Conservation (phyloP, 2,113 vertebrate species). For the Symphodus melops region DNA sequence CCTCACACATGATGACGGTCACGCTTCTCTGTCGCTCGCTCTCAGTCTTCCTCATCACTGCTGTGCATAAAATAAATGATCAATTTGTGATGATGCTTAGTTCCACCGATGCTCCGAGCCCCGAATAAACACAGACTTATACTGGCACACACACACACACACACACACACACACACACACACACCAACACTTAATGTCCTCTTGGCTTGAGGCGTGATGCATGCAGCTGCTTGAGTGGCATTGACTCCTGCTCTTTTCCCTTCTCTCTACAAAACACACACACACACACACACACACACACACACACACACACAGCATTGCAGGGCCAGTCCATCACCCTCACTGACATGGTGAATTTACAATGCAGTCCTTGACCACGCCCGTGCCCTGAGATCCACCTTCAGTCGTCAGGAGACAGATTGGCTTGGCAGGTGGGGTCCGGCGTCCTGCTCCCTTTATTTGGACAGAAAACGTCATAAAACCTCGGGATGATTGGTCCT, state of each 20-base stretch:
- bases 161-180: conserved; percentile 3
- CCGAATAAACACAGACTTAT: conserved; percentile 8
- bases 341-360: conserved; percentile 66
- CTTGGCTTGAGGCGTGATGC: conserved; percentile 35
- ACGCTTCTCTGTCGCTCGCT: conserved; percentile 7
- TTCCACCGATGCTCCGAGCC: neutral
- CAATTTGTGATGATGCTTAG: conserved; percentile 39
- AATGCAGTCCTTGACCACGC: conserved; percentile 70
- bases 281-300: conserved; percentile 22
- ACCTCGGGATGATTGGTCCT: conserved; percentile 27
- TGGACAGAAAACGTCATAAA: conserved; percentile 63
- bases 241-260: conserved; percentile 44
- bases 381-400: conserved; percentile 54
- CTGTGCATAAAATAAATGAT: conserved; percentile 42
- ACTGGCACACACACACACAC: neutral
- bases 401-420: conserved; percentile 54
- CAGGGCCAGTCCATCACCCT: conserved; percentile 73
- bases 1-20: conserved; percentile 25
- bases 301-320: conserved; percentile 30
- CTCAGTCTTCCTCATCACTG: conserved; percentile 8
- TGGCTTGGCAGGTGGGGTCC: conserved; percentile 53
- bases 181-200: conserved; percentile 38
- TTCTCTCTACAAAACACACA: conserved; percentile 8
- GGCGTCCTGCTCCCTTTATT: conserved; percentile 46
- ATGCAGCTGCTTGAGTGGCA: conserved; percentile 53